Conservation (phyloP, 2,113 vertebrate species). For the Percina caprodes region DNA sequence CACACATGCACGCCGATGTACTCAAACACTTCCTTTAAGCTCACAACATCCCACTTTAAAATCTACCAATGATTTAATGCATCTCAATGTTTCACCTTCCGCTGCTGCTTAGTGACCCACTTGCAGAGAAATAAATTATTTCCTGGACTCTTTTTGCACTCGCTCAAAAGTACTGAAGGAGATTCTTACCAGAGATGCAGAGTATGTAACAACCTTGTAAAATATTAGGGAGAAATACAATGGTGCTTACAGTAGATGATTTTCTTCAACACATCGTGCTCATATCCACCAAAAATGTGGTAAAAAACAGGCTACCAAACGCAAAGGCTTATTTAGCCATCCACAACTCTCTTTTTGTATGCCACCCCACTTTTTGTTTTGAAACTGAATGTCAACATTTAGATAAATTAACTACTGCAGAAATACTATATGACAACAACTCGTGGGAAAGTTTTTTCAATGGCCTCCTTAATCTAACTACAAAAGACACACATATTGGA, state of each 20-base stretch:
- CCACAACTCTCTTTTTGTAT: neutral
- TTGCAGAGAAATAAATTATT: slow-evolving; percentile 74
- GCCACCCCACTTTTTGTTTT: neutral
- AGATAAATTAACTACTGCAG: neutral
- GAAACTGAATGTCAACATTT: slow-evolving; percentile 12
- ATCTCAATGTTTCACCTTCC: slow-evolving; percentile 75
- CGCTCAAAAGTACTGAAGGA: slow-evolving; percentile 37
- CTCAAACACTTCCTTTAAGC: slow-evolving; percentile 53
- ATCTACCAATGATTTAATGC: slow-evolving; percentile 72
- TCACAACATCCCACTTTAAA: slow-evolving; percentile 62
- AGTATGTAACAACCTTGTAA: slow-evolving; percentile 6
- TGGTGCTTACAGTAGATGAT: neutral
- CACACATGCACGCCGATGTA: slow-evolving; percentile 19
- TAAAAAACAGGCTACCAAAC: neutral
- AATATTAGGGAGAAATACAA: neutral
- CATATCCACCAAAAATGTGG: neutral
- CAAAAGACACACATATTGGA: neutral
- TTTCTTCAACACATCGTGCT: neutral
- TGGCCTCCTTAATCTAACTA: neutral
- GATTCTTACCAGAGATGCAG: slow-evolving; percentile 15
- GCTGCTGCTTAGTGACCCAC: slow-evolving; percentile 73
- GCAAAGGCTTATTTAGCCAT: neutral
- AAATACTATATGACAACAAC: neutral
- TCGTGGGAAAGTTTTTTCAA: neutral
- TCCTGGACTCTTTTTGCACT: slow-evolving; percentile 54